A percentile compares a stretch with the other conserved stretches of the same genome.
phyloP scores from a whole-genome alignment of 1,140 invertebrate species.

The Apis dorsata region DNA sequence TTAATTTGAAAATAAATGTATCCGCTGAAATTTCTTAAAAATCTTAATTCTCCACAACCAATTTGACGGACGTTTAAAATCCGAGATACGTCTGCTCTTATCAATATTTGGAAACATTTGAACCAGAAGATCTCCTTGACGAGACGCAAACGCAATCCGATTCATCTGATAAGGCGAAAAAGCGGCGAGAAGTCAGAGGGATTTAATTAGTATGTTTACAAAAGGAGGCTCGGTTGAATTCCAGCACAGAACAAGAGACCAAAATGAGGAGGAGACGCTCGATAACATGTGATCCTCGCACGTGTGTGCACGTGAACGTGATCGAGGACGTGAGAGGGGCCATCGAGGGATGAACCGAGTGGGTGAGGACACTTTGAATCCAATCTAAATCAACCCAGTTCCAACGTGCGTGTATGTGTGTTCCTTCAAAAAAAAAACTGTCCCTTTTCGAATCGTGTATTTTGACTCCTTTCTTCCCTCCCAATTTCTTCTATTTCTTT shows the following conservation, averaged over 20 bases:
- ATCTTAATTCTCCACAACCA: too few species aligned
- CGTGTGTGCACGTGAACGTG: not conserved
- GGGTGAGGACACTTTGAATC: slow-evolving; percentile 36
- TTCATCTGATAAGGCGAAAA: not conserved
- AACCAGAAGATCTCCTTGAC: not conserved
- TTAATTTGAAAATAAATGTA: too few species aligned
- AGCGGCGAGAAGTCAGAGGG: not conserved
- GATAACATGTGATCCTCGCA: slow-evolving; percentile 26
- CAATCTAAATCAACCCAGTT: slow-evolving; percentile 60
- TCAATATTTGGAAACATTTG: not conserved
- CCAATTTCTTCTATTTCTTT: too few species aligned
- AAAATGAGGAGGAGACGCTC: slow-evolving; percentile 14
- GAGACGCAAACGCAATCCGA: too few species aligned
- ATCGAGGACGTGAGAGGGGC: not conserved
- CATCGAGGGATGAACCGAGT: not conserved
- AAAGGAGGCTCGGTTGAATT: not conserved
- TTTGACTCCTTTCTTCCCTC: not conserved
- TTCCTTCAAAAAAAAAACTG: slow-evolving; percentile 16
- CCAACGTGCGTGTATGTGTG: not conserved
- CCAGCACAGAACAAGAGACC: not conserved
- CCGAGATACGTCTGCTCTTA: too few species aligned
- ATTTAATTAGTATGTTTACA: not conserved
- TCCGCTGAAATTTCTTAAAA: too few species aligned
- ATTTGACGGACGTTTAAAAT: too few species aligned
- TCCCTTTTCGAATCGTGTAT: slow-evolving; percentile 25